A percentile compares a stretch with the other conserved stretches of the same genome.
Conservation (phyloP, 2,797 vertebrate species). For the Sarcoramphus papa region DNA sequence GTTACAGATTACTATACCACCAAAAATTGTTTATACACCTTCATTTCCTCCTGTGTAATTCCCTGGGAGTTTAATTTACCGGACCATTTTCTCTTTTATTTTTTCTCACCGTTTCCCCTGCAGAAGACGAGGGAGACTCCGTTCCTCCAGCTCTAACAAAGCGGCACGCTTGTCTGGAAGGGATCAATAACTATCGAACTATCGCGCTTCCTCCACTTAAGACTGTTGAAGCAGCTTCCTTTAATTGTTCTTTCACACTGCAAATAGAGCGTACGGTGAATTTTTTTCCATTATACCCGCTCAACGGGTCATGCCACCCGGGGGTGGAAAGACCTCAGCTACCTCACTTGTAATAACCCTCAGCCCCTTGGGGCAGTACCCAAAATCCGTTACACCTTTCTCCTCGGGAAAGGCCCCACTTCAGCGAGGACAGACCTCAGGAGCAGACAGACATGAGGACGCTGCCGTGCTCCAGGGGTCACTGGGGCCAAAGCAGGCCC, state of each 20-base stretch:
- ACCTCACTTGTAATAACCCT: background rate
- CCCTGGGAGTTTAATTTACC: background rate
- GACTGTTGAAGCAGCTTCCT: background rate
- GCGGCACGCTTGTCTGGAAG: background rate
- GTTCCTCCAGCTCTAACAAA: background rate
- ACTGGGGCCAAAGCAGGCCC: background rate
- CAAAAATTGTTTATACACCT: background rate
- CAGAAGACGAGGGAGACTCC: background rate
- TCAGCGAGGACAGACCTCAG: background rate
- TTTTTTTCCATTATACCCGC: background rate
- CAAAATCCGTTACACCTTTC: background rate
- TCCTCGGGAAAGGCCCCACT: accelerated
- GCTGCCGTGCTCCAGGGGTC: accelerated
- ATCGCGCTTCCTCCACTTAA: background rate
- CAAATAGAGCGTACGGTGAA: background rate
- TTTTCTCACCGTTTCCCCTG: background rate
- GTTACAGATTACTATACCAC: background rate
- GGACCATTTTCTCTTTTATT: background rate
- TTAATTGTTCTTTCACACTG: constrained; percentile 7
- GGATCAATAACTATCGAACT: background rate
- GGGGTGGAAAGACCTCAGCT: background rate
- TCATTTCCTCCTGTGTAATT: background rate
- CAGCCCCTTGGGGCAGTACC: background rate
- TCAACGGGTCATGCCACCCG: background rate
- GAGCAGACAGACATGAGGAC: accelerated